phyloP scores from a whole-genome alignment of 2,113 vertebrate species.

The Paralichthys olivaceus region DNA sequence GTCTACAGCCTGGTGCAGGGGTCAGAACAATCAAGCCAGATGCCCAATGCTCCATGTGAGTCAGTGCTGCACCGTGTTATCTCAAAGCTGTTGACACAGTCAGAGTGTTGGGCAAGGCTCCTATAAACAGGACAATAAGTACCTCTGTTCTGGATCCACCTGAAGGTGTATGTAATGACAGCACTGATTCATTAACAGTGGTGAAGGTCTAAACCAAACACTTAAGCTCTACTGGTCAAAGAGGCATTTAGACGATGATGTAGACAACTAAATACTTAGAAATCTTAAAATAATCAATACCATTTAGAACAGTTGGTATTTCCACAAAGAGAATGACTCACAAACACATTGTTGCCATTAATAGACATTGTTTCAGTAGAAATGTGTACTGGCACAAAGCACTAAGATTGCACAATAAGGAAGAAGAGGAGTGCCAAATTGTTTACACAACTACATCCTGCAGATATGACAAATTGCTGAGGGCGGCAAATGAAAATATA shows the following conservation, averaged over 20 bases:
- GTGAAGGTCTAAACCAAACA: too few species aligned
- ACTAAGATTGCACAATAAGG: conserved; percentile 30
- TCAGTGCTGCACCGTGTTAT: conserved; percentile 53
- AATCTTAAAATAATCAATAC: neutral
- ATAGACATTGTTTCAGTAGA: conserved; percentile 10
- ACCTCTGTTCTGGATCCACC: conserved; percentile 40
- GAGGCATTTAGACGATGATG: too few species aligned
- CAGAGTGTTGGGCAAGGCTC: conserved; percentile 29
- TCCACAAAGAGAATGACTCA: conserved; percentile 9
- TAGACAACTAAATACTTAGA: neutral
- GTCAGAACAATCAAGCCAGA: conserved; percentile 35
- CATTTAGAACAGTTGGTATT: conserved; percentile 10
- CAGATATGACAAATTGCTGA: conserved; percentile 14
- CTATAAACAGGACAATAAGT: conserved; percentile 45
- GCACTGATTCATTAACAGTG: conserved; percentile 14
- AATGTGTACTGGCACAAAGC: conserved; percentile 19
- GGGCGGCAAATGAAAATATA: neutral
- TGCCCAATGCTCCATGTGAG: conserved; percentile 59
- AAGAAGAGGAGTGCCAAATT: conserved; percentile 13
- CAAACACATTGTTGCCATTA: conserved; percentile 7
- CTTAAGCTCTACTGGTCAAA: too few species aligned
- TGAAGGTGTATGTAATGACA: conserved; percentile 18
- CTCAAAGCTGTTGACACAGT: conserved; percentile 62
- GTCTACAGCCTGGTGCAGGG: conserved; percentile 17
- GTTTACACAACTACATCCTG: conserved; percentile 33